A percentile compares a stretch with the other conserved stretches of the same genome.
Evolutionary conservation across 2,797 vertebrate species (phyloP).

Genomic region (Cottoperca gobio): DNA sequence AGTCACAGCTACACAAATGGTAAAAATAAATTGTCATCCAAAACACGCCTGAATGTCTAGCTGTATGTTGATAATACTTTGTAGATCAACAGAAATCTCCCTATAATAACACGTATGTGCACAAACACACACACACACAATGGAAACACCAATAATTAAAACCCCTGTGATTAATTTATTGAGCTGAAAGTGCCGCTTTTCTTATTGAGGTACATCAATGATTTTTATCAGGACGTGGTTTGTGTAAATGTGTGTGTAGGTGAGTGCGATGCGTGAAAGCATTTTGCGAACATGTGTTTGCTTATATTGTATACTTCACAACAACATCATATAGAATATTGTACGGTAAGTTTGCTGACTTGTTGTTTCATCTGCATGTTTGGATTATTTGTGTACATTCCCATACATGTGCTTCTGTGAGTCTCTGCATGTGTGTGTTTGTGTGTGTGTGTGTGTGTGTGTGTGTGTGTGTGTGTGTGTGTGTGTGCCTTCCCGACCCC

Average conservation of each 20-base stretch:
- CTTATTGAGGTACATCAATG: conserved; percentile 94
- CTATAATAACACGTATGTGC: conserved; percentile 4
- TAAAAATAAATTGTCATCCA: background rate
- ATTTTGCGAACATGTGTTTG: conserved; percentile 8
- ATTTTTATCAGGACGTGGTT: conserved; percentile 92
- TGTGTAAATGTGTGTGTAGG: conserved; percentile 24
- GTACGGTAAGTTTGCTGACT: background rate
- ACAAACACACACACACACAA: conserved; percentile 10
- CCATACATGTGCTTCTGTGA: conserved; percentile 31
- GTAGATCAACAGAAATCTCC: conserved; percentile 62
- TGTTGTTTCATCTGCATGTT: conserved; percentile 44
- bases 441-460: conserved; percentile 23
- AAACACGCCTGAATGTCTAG: conserved; percentile 3
- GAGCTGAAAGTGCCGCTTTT: conserved; percentile 96
- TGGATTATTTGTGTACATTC: conserved; percentile 48
- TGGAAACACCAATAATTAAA: conserved; percentile 95
- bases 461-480: conserved; percentile 49
- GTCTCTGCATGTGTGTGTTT: conserved; percentile 36
- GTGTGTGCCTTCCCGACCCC: conserved; percentile 25
- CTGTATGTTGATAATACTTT: conserved; percentile 59
- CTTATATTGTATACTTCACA: conserved; percentile 1
- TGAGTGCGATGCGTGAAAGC: background rate
- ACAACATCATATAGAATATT: conserved; percentile 7
- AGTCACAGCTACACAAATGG: conserved; percentile 32
- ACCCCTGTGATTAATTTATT: conserved; percentile 99